Conservation (phyloP, 2,113 vertebrate genomes). For the Neofelis nebulosa region DNA sequence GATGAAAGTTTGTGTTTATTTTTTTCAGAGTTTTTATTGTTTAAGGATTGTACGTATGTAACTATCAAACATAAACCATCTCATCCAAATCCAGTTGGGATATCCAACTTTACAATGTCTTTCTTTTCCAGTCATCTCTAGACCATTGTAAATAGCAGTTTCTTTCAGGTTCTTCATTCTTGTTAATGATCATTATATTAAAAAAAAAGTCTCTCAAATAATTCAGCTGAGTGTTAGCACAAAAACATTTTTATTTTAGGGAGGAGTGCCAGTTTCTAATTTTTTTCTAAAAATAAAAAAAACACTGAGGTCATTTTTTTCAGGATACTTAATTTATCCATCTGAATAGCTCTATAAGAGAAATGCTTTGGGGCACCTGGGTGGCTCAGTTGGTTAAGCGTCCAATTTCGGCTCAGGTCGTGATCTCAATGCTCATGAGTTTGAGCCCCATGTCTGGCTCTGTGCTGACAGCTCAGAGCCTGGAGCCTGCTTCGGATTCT, state of each 20-base stretch:
- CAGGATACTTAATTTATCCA: neutral
- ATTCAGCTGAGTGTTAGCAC: neutral
- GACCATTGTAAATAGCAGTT: neutral
- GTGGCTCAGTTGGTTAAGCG: too few relatives aligned
- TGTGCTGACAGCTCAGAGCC: too few relatives aligned
- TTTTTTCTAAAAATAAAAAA: neutral
- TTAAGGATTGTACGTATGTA: neutral
- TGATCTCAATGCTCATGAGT: too few relatives aligned
- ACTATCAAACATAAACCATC: neutral
- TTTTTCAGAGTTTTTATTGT: neutral
- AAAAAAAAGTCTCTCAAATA: neutral
- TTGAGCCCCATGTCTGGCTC: too few relatives aligned
- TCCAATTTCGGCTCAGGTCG: too few relatives aligned
- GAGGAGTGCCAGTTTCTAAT: neutral
- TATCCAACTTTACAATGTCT: neutral
- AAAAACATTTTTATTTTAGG: slow-evolving; percentile 25
- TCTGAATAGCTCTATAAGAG: neutral
- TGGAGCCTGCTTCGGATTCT: too few relatives aligned
- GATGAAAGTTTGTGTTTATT: neutral
- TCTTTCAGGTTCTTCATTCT: neutral
- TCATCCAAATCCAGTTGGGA: neutral
- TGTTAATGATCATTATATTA: neutral
- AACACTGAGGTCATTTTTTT: neutral
- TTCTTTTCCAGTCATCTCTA: neutral
- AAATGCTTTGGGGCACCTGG: neutral